A percentile compares a stretch with the other conserved stretches of the same genome.
These are phyloP conservation scores for Bergia sp. DNA, from an alignment of 92 coral and sea anemone species.

Conservation along the genomic window DNA sequence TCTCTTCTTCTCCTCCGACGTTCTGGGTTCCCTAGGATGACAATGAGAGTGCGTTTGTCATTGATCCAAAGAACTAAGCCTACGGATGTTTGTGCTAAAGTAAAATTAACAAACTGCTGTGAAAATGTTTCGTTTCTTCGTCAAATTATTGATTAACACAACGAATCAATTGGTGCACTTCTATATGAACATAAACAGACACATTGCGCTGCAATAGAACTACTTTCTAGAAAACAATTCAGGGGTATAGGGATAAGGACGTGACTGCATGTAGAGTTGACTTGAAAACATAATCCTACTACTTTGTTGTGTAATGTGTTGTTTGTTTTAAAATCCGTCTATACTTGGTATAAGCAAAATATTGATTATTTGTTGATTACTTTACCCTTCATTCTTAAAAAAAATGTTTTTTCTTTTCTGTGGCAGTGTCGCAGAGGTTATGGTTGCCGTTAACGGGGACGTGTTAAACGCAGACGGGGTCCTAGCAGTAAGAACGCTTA, in stretches of 20 bases:
- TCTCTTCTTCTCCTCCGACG: too few relatives aligned
- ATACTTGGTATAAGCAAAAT: neutral
- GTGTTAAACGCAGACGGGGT: slow-evolving; percentile 29
- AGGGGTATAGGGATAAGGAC: too few relatives aligned
- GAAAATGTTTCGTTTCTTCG: neutral
- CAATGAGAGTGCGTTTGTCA: too few relatives aligned
- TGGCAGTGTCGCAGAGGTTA: slow-evolving; percentile 26
- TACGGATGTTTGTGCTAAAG: neutral
- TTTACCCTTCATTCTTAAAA: neutral
- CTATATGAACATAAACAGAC: neutral
- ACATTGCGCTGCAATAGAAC: too few relatives aligned
- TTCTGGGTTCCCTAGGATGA: too few relatives aligned
- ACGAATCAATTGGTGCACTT: neutral
- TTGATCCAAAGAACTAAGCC: too few relatives aligned
- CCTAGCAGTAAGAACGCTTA: slow-evolving; percentile 18
- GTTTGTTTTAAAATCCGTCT: neutral
- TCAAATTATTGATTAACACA: too few relatives aligned
- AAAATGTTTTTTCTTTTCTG: neutral
- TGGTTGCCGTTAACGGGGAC: slow-evolving; percentile 38
- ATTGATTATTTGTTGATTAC: neutral
- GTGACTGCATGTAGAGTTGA: too few relatives aligned
- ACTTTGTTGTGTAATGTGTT: too few relatives aligned
- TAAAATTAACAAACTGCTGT: too few relatives aligned
- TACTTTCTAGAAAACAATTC: too few relatives aligned
- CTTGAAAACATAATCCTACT: too few relatives aligned